phyloP scores from a whole-genome alignment of 2,113 vertebrate species.

The Pseudopodoces humilis region DNA sequence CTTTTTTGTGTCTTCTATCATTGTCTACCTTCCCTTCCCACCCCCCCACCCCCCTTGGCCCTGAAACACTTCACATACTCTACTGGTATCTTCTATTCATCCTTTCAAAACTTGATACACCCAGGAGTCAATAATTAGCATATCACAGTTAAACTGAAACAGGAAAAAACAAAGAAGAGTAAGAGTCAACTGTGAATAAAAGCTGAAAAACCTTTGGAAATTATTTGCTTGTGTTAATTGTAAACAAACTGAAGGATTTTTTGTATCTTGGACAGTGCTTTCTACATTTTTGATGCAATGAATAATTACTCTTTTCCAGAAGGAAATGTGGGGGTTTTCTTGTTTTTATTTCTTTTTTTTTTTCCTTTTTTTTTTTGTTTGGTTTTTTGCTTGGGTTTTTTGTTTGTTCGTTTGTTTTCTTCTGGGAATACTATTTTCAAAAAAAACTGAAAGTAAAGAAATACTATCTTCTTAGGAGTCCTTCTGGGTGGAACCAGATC shows the following conservation, averaged over 20 bases:
- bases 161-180: not conserved
- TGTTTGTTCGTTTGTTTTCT: not conserved
- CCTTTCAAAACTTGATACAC: not conserved
- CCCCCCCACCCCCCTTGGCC: rapidly evolving
- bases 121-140: not conserved
- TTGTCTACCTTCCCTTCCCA: not conserved
- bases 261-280: not conserved
- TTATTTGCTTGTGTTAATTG: not conserved
- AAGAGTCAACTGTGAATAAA: not conserved
- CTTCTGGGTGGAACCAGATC: not conserved
- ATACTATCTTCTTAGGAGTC: not conserved
- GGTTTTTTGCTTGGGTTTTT: not conserved
- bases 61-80: not conserved
- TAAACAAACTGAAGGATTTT: not conserved
- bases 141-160: not conserved
- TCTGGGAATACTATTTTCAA: not conserved
- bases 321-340: rapidly evolving
- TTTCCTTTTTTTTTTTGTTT: not conserved
- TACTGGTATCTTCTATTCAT: not conserved
- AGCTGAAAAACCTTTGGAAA: not conserved
- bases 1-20: not conserved
- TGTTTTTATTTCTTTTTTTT: rapidly evolving
- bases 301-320: not conserved
- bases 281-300: not conserved
- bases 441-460: not conserved